Conservation (phyloP, 2,888 invertebrate genomes). For the Iphiclides podalirius region DNA sequence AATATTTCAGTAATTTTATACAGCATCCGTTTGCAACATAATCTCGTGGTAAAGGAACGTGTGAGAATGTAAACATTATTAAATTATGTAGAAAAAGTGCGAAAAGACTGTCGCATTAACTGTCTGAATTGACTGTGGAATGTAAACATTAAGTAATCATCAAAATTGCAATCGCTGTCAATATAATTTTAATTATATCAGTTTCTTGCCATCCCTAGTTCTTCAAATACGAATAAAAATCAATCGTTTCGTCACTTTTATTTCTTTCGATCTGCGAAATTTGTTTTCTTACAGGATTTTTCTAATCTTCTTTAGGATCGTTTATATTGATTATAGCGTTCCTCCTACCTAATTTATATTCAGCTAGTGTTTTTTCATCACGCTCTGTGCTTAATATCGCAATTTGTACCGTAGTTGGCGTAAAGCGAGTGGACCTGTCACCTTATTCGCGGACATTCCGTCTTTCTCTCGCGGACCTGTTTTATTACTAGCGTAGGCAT, state of each 20-base stretch:
- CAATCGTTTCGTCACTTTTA: constrained; percentile 24
- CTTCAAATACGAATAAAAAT: constrained; percentile 19
- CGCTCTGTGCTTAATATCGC: constrained; percentile 78
- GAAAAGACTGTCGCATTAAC: no score
- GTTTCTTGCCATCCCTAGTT: constrained; percentile 9
- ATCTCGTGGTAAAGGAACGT: no score
- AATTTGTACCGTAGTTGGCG: constrained; percentile 78
- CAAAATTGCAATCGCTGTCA: no score
- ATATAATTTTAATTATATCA: no score
- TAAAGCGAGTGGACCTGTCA: constrained; percentile 73
- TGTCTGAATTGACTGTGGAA: no score
- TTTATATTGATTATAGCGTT: constrained; percentile 81
- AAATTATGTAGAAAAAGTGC: no score
- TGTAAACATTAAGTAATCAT: no score
- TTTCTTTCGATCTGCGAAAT: constrained; percentile 66
- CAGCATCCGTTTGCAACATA: no score
- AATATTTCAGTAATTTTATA: no score
- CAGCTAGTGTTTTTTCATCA: constrained; percentile 81
- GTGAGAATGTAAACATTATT: no score
- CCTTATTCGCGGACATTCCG: constrained; percentile 65
- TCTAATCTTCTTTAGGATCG: constrained; percentile 80
- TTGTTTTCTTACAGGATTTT: constrained; percentile 77
- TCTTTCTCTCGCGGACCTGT: constrained; percentile 55
- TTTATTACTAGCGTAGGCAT: constrained; percentile 64
- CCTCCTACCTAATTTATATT: constrained; percentile 79